phyloP scores from a whole-genome alignment of 2,113 vertebrate species.

The Pagrus major region DNA sequence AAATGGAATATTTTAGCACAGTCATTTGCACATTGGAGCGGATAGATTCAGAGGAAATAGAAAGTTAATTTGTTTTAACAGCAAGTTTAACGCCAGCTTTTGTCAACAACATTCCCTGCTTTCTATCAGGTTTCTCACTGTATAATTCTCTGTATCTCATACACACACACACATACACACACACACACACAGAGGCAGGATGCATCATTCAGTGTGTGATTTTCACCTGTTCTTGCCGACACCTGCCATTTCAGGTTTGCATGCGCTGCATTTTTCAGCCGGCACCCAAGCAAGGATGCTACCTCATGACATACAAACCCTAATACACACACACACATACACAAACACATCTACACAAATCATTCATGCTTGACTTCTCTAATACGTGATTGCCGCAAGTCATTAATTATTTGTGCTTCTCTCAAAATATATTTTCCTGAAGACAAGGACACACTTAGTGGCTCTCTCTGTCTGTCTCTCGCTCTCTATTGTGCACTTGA shows the following conservation, averaged over 20 bases:
- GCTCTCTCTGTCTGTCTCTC: neutral
- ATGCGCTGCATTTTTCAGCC: slow-evolving; percentile 45
- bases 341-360: slow-evolving; percentile 7
- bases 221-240: slow-evolving; percentile 60
- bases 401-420: slow-evolving; percentile 49
- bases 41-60: slow-evolving; percentile 2
- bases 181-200: neutral
- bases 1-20: slow-evolving; percentile 51
- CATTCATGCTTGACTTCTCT: slow-evolving; percentile 45
- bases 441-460: slow-evolving; percentile 14
- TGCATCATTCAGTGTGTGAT: slow-evolving; percentile 39
- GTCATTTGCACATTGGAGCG: slow-evolving; percentile 39
- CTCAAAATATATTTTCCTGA: slow-evolving; percentile 42
- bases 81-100: neutral
- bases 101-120: neutral
- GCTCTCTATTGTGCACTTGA: neutral
- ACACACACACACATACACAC: slow-evolving; percentile 1
- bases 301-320: slow-evolving; percentile 30
- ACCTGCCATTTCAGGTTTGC: slow-evolving; percentile 63
- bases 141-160: neutral
- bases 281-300: slow-evolving; percentile 40
- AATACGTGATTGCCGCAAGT: slow-evolving; percentile 46
- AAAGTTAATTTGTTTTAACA: neutral
- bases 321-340: slow-evolving; percentile 27
- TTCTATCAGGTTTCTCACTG: neutral